Base-by-base conservation (phyloP, 2,113 vertebrate genomes). In the Triplophysa dalaica region DNA sequence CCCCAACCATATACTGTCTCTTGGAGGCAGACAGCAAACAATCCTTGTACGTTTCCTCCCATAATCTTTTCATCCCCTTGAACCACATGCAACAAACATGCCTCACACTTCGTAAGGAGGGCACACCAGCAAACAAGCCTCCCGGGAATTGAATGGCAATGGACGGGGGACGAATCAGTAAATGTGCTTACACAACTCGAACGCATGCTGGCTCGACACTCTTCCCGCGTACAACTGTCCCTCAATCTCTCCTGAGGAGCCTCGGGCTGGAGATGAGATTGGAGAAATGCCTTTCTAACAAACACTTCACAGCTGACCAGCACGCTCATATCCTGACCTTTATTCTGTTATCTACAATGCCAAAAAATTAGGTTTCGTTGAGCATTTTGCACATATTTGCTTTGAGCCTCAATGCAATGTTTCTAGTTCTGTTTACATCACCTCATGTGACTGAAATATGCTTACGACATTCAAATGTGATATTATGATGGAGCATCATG, bases 171-270 rank as follows among this genome's bases (percentile, higher is more conserved):
- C 41, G 11, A 63, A 70, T 48, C 24, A 58, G 77, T 21, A 66
- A 83, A 83, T 80, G 24, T 80, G 78, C 78, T 83, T 80, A 80
- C 82, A 70, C 78, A 58, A 56, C 61, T 65, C 65, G n/a, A 70
- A 50, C 65, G 60, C 73, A 72, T 83, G 78, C 82, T 80, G 82
- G 33, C 66, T 80, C 48, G 10, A 80, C 78, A 83, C 65, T 80
- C 22, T 82, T 82, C 19, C 76, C 38, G 48, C 61, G 61, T 69
- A 50, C 76, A 78, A 74, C 81, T 82, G 81, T 73, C 75, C 68
- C 77, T 82, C 61, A 66, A 26, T 70, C 75, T 72, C 81, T 78
- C 50, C 14, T 2, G 64, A 69, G 26, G 56, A 26, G 56, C 38
- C 19, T 43, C 19, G 33, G 67, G 75, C 61, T 56, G 45, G 17